A percentile compares a stretch with the other conserved stretches of the same genome.
These are phyloP conservation scores for Eclectus roratus DNA, from an alignment of 2,113 vertebrate species.

Conservation along the genomic window DNA sequence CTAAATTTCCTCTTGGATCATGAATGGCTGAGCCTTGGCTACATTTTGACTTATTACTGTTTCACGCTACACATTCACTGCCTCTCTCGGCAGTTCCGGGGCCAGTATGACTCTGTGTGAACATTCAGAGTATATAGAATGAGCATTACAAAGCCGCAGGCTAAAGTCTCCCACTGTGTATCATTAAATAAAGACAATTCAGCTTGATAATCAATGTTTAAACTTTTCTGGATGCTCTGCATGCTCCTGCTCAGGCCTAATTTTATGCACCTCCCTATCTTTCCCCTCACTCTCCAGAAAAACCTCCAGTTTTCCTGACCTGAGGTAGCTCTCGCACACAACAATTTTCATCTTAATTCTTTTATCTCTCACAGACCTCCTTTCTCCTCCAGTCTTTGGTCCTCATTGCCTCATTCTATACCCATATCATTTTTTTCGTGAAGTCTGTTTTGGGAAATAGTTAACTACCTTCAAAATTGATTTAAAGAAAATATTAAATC, in stretches of 20 bases:
- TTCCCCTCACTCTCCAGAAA: not conserved
- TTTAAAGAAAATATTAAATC: not conserved
- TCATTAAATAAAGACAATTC: not conserved
- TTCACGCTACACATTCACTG: not conserved
- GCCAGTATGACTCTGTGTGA: not conserved
- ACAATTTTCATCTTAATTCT: not conserved
- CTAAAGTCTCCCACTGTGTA: not conserved
- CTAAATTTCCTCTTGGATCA: not conserved
- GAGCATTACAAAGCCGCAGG: not conserved
- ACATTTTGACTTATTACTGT: not conserved
- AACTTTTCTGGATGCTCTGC: not conserved
- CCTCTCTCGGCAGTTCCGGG: not conserved
- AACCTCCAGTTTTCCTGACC: not conserved
- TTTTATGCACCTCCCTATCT: rapidly evolving
- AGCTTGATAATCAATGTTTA: not conserved
- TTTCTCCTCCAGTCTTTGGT: not conserved
- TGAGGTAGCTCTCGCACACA: not conserved
- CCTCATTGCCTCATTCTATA: not conserved
- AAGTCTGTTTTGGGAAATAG: not conserved
- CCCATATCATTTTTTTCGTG: not conserved
- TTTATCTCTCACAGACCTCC: not conserved
- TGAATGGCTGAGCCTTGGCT: not conserved
- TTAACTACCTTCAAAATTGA: not conserved
- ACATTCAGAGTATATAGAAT: not conserved
- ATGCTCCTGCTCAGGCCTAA: not conserved